Evolutionary conservation across 2,888 invertebrate genomes (phyloP).

Genomic region (Pimpla rufipes): DNA sequence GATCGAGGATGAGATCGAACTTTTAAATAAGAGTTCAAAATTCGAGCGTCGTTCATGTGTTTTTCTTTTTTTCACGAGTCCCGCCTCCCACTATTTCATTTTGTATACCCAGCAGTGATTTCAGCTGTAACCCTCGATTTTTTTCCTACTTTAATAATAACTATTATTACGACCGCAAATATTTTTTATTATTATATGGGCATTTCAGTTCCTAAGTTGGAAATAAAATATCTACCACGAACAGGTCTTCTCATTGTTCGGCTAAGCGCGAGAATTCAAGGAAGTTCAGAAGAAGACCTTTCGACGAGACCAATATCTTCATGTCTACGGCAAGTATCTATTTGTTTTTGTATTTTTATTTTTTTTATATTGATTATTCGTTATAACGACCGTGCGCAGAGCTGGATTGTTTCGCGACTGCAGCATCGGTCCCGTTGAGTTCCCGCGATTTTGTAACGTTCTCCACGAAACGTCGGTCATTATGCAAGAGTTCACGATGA

Average conservation of each 20-base stretch:
- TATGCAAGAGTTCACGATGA: constrained; percentile 62
- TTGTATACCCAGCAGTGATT: constrained; percentile 74
- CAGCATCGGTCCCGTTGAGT: constrained; percentile 5
- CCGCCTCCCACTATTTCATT: constrained; percentile 64
- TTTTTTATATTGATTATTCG: constrained; percentile 10
- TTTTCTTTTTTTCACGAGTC: constrained; percentile 58
- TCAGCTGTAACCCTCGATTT: constrained; percentile 74
- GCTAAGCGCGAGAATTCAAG: background rate
- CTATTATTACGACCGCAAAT: constrained; percentile 77
- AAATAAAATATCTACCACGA: constrained; percentile 81
- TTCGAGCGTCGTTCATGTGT: constrained; percentile 37
- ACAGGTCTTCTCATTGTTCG: constrained; percentile 60
- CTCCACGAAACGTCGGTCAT: constrained; percentile 41
- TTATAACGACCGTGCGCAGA: background rate
- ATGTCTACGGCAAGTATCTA: constrained; percentile 12
- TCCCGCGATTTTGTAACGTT: constrained; percentile 48
- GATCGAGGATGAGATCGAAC: constrained; percentile 44
- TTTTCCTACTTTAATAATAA: constrained; percentile 78
- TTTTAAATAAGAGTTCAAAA: constrained; percentile 35
- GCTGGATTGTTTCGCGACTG: constrained; percentile 9
- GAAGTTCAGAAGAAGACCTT: background rate
- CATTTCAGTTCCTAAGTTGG: constrained; percentile 82
- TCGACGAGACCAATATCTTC: background rate
- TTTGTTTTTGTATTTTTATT: background rate
- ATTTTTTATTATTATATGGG: constrained; percentile 81